phyloP scores from a whole-genome alignment of 2,888 invertebrate genomes.

The Cheilosia grossa region DNA sequence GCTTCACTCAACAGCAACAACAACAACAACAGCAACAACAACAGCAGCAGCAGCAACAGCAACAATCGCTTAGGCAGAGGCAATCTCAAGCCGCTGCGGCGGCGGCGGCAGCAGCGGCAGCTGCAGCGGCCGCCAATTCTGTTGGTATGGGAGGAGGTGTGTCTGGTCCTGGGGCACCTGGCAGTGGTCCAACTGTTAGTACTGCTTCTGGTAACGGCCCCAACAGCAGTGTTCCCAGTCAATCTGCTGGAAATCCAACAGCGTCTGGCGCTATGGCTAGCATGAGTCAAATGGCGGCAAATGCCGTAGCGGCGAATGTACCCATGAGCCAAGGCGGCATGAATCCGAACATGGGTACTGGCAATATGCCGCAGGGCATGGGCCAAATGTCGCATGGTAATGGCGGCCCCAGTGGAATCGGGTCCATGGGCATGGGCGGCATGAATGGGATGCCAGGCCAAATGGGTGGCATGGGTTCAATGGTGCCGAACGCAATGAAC shows the following conservation, averaged over 20 bases:
- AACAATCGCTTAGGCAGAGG: slow-evolving; percentile 75
- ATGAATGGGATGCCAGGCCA: slow-evolving; percentile 75
- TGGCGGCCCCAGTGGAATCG: slow-evolving; percentile 75
- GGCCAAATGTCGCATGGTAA: slow-evolving; percentile 75
- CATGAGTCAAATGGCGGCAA: slow-evolving; percentile 70
- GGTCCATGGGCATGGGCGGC: slow-evolving; percentile 76
- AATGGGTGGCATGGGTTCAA: slow-evolving; percentile 74
- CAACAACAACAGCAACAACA: slow-evolving; percentile 89
- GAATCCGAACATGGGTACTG: slow-evolving; percentile 76
- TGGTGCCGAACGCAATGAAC: slow-evolving; percentile 80
- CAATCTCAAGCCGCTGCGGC: slow-evolving; percentile 80
- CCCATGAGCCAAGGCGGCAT: slow-evolving; percentile 82
- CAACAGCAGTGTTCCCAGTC: slow-evolving; percentile 71
- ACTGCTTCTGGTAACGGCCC: slow-evolving; percentile 71
- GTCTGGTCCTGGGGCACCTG: slow-evolving; percentile 75
- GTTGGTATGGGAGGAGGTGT: slow-evolving; percentile 77
- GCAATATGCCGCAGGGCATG: slow-evolving; percentile 76
- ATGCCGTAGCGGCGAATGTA: slow-evolving; percentile 76
- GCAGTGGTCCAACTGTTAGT: slow-evolving; percentile 75
- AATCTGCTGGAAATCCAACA: slow-evolving; percentile 70
- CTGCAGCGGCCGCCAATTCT: slow-evolving; percentile 82
- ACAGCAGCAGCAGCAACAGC: slow-evolving; percentile 80
- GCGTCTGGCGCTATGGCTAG: slow-evolving; percentile 66
- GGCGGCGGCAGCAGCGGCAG: slow-evolving; percentile 82
- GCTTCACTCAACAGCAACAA: slow-evolving; percentile 88